These are phyloP conservation scores for Empidonax traillii DNA, from an alignment of 2,113 vertebrate genomes.

Conservation along the genomic window DNA sequence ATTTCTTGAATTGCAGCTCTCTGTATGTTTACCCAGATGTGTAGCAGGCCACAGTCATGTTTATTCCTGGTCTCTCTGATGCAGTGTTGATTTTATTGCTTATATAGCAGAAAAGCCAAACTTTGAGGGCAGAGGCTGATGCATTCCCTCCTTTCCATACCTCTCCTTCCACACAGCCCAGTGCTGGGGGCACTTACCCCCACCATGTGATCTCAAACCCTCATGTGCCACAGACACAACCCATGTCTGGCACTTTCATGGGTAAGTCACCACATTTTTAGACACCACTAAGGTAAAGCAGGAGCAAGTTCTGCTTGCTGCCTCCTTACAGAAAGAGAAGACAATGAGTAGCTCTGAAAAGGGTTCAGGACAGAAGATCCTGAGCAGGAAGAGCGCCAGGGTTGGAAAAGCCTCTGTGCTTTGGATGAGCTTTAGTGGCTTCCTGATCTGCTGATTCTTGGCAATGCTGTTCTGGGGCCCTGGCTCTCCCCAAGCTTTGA, in stretches of 20 bases:
- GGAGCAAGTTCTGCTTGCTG: neutral
- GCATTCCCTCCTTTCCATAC: accelerated
- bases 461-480: neutral
- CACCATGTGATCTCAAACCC: neutral
- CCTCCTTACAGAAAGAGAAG: neutral
- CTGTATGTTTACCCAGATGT: neutral
- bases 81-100: neutral
- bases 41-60: neutral
- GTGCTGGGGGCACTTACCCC: neutral
- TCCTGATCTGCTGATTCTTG: neutral
- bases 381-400: neutral
- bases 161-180: neutral
- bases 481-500: neutral
- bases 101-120: neutral
- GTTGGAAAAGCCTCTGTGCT: neutral
- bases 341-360: neutral
- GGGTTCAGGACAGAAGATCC: neutral
- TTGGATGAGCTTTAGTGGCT: neutral
- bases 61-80: neutral
- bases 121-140: neutral
- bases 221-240: neutral
- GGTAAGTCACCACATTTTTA: accelerated
- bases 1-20: neutral
- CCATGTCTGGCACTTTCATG: accelerated
- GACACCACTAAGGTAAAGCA: neutral